Evolutionary conservation across 1,140 invertebrate species (phyloP).

Genomic region (Diorhabda sublineata): DNA sequence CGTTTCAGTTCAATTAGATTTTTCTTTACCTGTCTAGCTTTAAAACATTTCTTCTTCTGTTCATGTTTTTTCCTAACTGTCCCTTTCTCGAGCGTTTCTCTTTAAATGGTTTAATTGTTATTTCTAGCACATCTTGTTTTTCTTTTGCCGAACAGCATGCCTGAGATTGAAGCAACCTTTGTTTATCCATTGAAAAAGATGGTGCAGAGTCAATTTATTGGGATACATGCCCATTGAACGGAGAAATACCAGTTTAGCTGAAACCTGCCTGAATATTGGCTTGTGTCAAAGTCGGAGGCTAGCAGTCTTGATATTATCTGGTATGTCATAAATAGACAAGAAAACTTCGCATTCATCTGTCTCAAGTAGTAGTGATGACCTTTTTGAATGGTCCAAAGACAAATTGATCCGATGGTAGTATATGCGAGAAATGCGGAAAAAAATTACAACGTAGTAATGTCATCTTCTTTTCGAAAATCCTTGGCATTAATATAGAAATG

Average conservation of each 20-base stretch:
- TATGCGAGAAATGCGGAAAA: slow-evolving; percentile 1
- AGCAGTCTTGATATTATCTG: slow-evolving; percentile 42
- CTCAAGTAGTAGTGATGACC: slow-evolving; percentile 37
- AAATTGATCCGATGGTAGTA: slow-evolving; percentile 27
- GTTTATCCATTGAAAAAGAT: not conserved
- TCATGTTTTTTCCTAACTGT: slow-evolving; percentile 1
- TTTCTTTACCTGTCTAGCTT: slow-evolving; percentile 7
- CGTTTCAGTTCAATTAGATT: not conserved
- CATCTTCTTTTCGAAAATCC: slow-evolving; percentile 36
- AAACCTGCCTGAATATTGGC: slow-evolving; percentile 16
- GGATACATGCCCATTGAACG: too few species aligned
- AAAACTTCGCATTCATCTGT: slow-evolving; percentile 48
- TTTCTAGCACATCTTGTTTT: too few species aligned
- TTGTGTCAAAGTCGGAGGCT: slow-evolving; percentile 26
- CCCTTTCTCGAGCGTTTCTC: too few species aligned
- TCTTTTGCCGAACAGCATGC: too few species aligned
- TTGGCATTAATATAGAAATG: slow-evolving; percentile 27
- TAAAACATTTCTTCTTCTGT: slow-evolving; percentile 6
- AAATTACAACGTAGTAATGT: slow-evolving; percentile 40
- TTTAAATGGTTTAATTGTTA: too few species aligned
- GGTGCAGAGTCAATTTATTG: not conserved
- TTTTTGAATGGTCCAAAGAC: slow-evolving; percentile 38
- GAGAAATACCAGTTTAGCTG: not conserved
- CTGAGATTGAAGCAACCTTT: too few species aligned
- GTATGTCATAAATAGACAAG: slow-evolving; percentile 51